These are phyloP conservation scores for Acanthosoma haemorrhoidale DNA, from an alignment of 2,888 invertebrate genomes.

Conservation along the genomic window DNA sequence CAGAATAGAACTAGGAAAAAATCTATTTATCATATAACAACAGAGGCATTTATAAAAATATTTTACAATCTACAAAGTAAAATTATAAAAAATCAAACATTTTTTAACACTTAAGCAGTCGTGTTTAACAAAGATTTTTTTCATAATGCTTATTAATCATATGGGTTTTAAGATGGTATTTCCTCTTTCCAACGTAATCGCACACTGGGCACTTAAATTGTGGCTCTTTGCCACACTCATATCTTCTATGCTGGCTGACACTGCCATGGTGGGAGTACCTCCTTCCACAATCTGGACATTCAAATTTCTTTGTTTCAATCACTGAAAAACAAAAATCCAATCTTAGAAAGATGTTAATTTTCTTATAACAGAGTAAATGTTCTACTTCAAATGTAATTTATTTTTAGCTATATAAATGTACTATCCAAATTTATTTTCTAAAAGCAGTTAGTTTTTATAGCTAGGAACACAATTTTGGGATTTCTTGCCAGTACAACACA, in stretches of 20 bases:
- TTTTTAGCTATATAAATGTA: too few relatives aligned
- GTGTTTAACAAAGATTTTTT: too few relatives aligned
- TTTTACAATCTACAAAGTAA: neutral
- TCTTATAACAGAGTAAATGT: too few relatives aligned
- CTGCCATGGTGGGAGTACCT: slow-evolving; percentile 47
- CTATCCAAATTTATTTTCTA: too few relatives aligned
- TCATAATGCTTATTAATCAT: slow-evolving; percentile 22
- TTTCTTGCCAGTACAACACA: too few relatives aligned
- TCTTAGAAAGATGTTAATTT: too few relatives aligned
- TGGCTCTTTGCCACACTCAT: slow-evolving; percentile 45
- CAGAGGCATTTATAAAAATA: neutral
- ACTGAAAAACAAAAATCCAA: too few relatives aligned
- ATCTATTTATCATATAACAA: neutral
- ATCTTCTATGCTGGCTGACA: slow-evolving; percentile 45
- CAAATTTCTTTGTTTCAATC: too few relatives aligned
- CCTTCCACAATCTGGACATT: slow-evolving; percentile 32
- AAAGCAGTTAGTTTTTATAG: too few relatives aligned
- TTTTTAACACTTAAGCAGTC: neutral
- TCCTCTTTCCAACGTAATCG: slow-evolving; percentile 33
- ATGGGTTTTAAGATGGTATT: slow-evolving; percentile 22
- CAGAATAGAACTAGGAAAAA: too few relatives aligned
- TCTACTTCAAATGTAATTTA: too few relatives aligned
- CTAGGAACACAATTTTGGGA: too few relatives aligned
- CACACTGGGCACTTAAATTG: slow-evolving; percentile 46
- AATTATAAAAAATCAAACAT: neutral